These are phyloP conservation scores for Pseudochirops corinnae DNA, from an alignment of 2,797 vertebrate genomes.

Conservation along the genomic window DNA sequence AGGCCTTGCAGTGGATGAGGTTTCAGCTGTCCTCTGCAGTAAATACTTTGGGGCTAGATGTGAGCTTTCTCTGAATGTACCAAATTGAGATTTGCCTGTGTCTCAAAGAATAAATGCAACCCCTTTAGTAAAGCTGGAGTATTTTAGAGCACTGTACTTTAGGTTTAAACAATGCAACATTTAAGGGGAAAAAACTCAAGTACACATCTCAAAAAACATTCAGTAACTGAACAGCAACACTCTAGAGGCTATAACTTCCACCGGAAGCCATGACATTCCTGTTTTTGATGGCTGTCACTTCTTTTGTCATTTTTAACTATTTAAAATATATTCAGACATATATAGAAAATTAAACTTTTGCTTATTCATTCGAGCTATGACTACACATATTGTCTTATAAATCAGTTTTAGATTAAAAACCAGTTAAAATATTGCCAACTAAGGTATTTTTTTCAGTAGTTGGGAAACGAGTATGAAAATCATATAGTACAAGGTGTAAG, in stretches of 20 bases:
- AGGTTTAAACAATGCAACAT: slow-evolving; percentile 79
- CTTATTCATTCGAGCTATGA: slow-evolving; percentile 74
- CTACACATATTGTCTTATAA: slow-evolving; percentile 73
- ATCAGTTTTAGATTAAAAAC: slow-evolving; percentile 80
- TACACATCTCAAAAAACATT: slow-evolving; percentile 75
- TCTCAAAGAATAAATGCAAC: slow-evolving; percentile 81
- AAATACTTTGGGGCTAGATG: slow-evolving; percentile 79
- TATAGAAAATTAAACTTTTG: slow-evolving; percentile 78
- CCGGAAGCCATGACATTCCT: slow-evolving; percentile 74
- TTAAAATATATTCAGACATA: slow-evolving; percentile 80
- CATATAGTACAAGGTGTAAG: slow-evolving; percentile 54
- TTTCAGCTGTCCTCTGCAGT: slow-evolving; percentile 77
- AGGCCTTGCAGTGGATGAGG: slow-evolving; percentile 63
- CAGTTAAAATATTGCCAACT: slow-evolving; percentile 73
- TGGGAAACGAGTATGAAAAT: slow-evolving; percentile 68
- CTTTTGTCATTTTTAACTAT: slow-evolving; percentile 74
- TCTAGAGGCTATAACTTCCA: slow-evolving; percentile 79
- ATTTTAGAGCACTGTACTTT: slow-evolving; percentile 78
- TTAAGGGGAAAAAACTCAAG: slow-evolving; percentile 79
- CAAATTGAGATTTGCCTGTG: slow-evolving; percentile 82
- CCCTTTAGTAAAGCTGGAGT: slow-evolving; percentile 78
- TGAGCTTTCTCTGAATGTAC: slow-evolving; percentile 79
- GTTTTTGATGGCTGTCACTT: slow-evolving; percentile 71
- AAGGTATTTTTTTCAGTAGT: slow-evolving; percentile 60
- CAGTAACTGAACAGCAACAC: slow-evolving; percentile 77